These are phyloP conservation scores for Thunnus thynnus DNA, from an alignment of 2,113 vertebrate species.

Conservation along the genomic window DNA sequence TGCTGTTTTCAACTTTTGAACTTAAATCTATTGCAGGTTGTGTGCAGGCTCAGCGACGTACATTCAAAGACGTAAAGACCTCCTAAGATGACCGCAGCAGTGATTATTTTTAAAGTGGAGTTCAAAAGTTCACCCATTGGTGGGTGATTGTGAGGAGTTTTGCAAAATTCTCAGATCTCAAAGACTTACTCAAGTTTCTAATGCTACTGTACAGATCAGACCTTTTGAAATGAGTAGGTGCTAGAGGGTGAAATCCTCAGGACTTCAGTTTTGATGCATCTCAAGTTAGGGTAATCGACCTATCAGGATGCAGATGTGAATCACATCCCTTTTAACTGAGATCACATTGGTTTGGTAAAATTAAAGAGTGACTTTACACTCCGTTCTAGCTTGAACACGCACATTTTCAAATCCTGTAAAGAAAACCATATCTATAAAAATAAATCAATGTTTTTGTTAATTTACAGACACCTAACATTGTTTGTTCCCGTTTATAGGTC, in stretches of 20 bases:
- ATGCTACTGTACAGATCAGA: neutral
- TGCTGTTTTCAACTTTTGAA: constrained; percentile 17
- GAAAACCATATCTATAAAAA: no score
- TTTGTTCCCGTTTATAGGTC: no score
- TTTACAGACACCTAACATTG: no score
- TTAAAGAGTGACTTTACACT: no score
- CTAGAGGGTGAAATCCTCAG: neutral
- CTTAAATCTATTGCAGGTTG: neutral
- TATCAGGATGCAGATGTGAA: no score
- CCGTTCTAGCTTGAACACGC: no score
- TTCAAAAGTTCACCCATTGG: constrained; percentile 15
- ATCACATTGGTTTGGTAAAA: no score
- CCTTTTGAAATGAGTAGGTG: neutral
- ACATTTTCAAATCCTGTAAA: no score
- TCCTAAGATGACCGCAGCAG: neutral
- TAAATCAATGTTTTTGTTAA: no score
- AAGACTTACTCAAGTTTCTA: constrained; percentile 5
- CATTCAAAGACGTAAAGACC: constrained; percentile 19
- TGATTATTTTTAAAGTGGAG: constrained; percentile 17
- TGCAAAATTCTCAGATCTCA: constrained; percentile 17
- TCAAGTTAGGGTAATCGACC: neutral
- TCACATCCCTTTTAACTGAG: no score
- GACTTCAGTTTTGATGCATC: neutral
- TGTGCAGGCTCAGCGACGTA: neutral
- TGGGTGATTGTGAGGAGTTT: constrained; percentile 6